Conservation (phyloP, 2,113 vertebrate species). For the Ifrita kowaldi region DNA sequence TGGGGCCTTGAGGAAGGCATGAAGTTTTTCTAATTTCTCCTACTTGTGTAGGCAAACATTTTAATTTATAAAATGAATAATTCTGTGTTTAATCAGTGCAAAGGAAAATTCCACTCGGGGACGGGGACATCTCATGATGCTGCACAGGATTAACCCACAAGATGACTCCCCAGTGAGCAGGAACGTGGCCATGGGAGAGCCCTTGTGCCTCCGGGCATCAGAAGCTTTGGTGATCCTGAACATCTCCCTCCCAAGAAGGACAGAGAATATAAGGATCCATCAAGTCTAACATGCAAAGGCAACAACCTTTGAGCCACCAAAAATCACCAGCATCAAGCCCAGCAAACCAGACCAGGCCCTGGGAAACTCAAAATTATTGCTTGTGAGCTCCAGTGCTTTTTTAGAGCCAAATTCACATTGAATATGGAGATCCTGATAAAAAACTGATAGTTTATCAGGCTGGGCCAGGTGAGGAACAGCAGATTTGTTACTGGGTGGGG, state of each 20-base stretch:
- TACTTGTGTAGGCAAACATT: background rate
- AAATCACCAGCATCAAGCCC: background rate
- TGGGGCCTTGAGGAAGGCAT: background rate
- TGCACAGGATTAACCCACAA: background rate
- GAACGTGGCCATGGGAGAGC: rapidly evolving
- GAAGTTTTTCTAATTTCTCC: background rate
- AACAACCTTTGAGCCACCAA: background rate
- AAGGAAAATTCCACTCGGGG: background rate
- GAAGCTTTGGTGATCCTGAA: background rate
- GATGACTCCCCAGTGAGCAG: rapidly evolving
- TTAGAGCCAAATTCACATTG: background rate
- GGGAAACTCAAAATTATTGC: background rate
- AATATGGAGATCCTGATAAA: background rate
- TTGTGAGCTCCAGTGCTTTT: background rate
- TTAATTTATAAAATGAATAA: background rate
- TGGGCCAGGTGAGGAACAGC: background rate
- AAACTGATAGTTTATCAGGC: background rate
- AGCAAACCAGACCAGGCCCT: background rate
- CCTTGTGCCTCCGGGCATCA: background rate
- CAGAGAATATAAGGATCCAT: background rate
- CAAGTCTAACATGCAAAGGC: background rate
- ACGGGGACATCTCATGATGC: background rate
- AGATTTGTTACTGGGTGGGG: background rate
- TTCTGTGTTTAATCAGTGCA: background rate
- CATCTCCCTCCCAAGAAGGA: background rate